Evolutionary conservation across 1,140 invertebrate genomes (phyloP).

Genomic region (Pogonognathellus flavescens): DNA sequence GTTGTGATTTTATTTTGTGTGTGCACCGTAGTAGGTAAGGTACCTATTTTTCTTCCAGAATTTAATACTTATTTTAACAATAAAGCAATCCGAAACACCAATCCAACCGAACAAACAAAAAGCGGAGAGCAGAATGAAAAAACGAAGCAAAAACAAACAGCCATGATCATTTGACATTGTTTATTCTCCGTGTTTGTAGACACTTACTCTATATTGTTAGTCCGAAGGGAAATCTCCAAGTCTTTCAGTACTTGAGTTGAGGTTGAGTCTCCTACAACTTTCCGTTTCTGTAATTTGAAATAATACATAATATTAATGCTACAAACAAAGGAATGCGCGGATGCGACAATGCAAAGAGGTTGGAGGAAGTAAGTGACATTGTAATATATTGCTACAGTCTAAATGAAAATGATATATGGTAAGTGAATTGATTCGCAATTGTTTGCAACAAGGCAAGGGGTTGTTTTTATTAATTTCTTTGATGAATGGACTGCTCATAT

Average conservation of each 20-base stretch:
- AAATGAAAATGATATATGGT: neutral
- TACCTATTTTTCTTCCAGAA: too few relatives aligned
- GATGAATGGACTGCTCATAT: too few relatives aligned
- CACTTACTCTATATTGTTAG: conserved; percentile 98
- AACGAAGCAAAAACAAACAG: neutral
- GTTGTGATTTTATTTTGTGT: too few relatives aligned
- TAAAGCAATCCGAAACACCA: too few relatives aligned
- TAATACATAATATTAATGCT: conserved; percentile 69
- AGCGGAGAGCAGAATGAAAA: neutral
- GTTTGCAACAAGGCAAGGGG: too few relatives aligned
- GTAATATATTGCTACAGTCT: neutral
- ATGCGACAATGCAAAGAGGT: conserved; percentile 64
- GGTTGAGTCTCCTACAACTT: conserved; percentile 96
- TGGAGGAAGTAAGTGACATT: neutral
- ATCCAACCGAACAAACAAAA: too few relatives aligned
- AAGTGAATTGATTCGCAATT: too few relatives aligned
- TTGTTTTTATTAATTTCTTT: too few relatives aligned
- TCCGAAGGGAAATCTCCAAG: conserved; percentile 97
- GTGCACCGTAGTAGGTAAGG: too few relatives aligned
- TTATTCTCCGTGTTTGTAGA: neutral
- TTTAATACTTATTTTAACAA: too few relatives aligned
- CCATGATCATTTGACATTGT: neutral
- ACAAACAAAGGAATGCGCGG: too few relatives aligned
- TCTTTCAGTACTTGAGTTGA: conserved; percentile 98
- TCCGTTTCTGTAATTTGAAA: conserved; percentile 88